Evolutionary conservation across 2,113 vertebrate species (phyloP).

Genomic region (Trinectes maculatus): DNA sequence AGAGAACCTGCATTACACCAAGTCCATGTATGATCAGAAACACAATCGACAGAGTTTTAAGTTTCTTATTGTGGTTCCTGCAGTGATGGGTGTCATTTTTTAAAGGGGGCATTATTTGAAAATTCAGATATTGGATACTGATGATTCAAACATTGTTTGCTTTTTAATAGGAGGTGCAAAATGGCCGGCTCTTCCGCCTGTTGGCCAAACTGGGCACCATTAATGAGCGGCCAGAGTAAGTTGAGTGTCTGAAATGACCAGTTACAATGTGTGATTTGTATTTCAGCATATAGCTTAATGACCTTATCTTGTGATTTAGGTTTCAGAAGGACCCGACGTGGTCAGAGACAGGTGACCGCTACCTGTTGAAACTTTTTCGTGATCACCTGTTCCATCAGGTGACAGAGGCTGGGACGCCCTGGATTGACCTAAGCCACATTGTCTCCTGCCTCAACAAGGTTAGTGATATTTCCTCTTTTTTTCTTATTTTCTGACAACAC

Average conservation of each 20-base stretch:
- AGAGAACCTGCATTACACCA: background rate
- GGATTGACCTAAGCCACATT: conserved; percentile 99
- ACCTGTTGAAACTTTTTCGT: conserved; percentile 98
- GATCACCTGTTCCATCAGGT: conserved; percentile 99
- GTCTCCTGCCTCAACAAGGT: conserved; percentile 99
- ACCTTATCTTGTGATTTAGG: conserved; percentile 71
- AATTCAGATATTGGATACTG: background rate
- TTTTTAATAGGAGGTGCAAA: conserved; percentile 93
- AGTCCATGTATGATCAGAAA: conserved; percentile 16
- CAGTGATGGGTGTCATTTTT: background rate
- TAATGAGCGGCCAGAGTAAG: conserved; percentile 99
- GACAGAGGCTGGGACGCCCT: conserved; percentile 96
- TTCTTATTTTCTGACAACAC: background rate
- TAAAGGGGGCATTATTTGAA: background rate
- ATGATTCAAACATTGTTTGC: background rate
- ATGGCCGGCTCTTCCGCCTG: conserved; percentile 97
- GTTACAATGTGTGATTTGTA: background rate
- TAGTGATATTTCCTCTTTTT: conserved; percentile 44
- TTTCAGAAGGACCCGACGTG: conserved; percentile 98
- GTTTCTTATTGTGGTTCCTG: too few species aligned
- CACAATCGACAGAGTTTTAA: conserved; percentile 17
- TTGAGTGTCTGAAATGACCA: background rate
- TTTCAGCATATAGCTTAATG: background rate
- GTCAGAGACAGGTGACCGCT: conserved; percentile 98
- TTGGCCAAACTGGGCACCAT: conserved; percentile 99